Evolutionary conservation across 1,140 invertebrate genomes (phyloP).

Genomic region (Lordiphosa collinella): DNA sequence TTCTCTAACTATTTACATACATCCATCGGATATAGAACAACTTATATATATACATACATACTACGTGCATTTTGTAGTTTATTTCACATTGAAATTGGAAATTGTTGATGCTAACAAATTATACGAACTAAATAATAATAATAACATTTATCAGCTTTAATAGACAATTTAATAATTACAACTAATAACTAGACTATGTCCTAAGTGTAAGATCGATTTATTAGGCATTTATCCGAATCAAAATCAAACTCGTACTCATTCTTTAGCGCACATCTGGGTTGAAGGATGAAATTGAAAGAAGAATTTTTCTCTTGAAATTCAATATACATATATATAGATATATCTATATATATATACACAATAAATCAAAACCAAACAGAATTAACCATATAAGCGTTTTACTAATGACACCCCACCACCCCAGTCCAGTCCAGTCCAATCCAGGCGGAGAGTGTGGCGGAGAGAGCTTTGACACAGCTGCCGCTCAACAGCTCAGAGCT

Average conservation of each 20-base stretch:
- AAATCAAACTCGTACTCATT: slow-evolving; percentile 19
- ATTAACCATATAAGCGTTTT: not conserved
- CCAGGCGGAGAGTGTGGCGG: not conserved
- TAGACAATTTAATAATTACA: slow-evolving; percentile 66
- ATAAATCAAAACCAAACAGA: slow-evolving; percentile 40
- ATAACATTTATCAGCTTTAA: slow-evolving; percentile 76
- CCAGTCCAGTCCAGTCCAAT: not conserved
- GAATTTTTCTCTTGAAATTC: slow-evolving; percentile 75
- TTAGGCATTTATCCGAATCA: slow-evolving; percentile 57
- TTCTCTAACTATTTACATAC: slow-evolving; percentile 49
- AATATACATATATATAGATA: slow-evolving; percentile 42
- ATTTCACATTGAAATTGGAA: slow-evolving; percentile 73
- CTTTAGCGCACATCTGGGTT: slow-evolving; percentile 22
- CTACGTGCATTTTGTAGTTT: slow-evolving; percentile 52
- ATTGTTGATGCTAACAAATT: slow-evolving; percentile 61
- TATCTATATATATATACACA: slow-evolving; percentile 52
- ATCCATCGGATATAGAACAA: slow-evolving; percentile 28
- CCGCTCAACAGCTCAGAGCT: too few species aligned
- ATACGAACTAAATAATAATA: slow-evolving; percentile 43
- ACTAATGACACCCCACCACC: not conserved
- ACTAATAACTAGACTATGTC: slow-evolving; percentile 47
- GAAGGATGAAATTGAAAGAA: slow-evolving; percentile 22
- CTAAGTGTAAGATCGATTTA: slow-evolving; percentile 45
- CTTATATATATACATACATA: slow-evolving; percentile 17
- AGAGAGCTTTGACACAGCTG: slow-evolving; percentile 7